A percentile compares a stretch with the other conserved stretches of the same genome.
Conservation (phyloP, 2,797 vertebrate species). For the Sarcoramphus papa region DNA sequence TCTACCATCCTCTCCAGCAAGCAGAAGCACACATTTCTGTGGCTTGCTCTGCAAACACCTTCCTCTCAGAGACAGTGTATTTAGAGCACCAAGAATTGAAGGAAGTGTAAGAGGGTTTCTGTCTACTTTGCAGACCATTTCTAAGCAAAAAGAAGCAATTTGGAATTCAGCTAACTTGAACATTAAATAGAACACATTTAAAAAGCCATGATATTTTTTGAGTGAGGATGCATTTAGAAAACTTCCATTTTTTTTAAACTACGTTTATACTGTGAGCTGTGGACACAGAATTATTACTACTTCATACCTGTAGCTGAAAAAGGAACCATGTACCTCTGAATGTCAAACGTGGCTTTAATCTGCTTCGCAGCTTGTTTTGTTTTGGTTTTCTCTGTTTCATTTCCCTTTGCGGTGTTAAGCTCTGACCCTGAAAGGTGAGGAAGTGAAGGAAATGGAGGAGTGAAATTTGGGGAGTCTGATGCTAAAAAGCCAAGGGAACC, state of each 20-base stretch:
- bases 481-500: not conserved
- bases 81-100: not conserved
- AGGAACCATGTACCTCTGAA: not conserved
- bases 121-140: not conserved
- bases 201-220: not conserved
- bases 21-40: not conserved
- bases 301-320: not conserved
- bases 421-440: slow-evolving; percentile 57
- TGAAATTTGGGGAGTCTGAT: slow-evolving; percentile 27
- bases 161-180: not conserved
- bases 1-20: not conserved
- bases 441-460: slow-evolving; percentile 56
- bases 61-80: not conserved
- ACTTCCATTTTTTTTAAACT: not conserved
- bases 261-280: not conserved
- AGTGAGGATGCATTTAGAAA: not conserved
- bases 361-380: slow-evolving; percentile 32
- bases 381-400: slow-evolving; percentile 57
- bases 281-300: not conserved
- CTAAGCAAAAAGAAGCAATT: not conserved
- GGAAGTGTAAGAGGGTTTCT: not conserved
- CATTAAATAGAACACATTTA: not conserved
- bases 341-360: slow-evolving; percentile 29
- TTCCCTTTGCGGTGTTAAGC: slow-evolving; percentile 39
- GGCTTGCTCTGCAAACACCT: not conserved